Evolutionary conservation across 2,888 invertebrate species (phyloP).

Genomic region (Scotopteryx bipunctaria): DNA sequence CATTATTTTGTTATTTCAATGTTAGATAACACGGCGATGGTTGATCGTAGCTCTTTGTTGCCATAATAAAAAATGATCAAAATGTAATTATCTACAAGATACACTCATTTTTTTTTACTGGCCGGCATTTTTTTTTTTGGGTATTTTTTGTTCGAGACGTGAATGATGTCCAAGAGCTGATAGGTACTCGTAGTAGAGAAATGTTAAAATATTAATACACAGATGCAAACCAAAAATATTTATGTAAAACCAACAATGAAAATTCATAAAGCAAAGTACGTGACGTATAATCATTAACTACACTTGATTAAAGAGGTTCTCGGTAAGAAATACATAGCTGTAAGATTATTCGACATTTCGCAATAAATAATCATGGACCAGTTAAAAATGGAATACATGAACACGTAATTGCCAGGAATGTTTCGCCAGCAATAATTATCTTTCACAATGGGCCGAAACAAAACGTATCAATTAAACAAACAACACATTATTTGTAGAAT

Average conservation of each 20-base stretch:
- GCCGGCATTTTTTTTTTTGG: too few species aligned
- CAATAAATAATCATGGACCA: constrained; percentile 40
- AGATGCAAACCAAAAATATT: too few species aligned
- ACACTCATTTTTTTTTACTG: too few species aligned
- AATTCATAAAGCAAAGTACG: background rate
- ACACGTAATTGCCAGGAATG: constrained; percentile 41
- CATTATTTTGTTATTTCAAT: too few species aligned
- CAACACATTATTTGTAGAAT: constrained; percentile 46
- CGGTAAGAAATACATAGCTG: constrained; percentile 11
- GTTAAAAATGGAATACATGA: constrained; percentile 38
- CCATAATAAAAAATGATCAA: too few species aligned
- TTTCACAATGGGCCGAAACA: constrained; percentile 54
- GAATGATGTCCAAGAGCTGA: too few species aligned
- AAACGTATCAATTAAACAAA: constrained; percentile 53
- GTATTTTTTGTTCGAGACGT: too few species aligned
- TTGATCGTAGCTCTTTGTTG: too few species aligned
- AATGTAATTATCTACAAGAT: too few species aligned
- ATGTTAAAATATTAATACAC: too few species aligned
- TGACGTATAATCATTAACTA: constrained; percentile 2
- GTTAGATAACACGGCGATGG: too few species aligned
- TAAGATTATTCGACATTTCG: constrained; percentile 39
- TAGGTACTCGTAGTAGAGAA: too few species aligned
- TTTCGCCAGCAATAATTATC: constrained; percentile 48
- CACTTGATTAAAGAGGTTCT: constrained; percentile 5
- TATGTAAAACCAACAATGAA: background rate